phyloP scores from a whole-genome alignment of 2,113 vertebrate species.

The Pseudorectes ferrugineus region DNA sequence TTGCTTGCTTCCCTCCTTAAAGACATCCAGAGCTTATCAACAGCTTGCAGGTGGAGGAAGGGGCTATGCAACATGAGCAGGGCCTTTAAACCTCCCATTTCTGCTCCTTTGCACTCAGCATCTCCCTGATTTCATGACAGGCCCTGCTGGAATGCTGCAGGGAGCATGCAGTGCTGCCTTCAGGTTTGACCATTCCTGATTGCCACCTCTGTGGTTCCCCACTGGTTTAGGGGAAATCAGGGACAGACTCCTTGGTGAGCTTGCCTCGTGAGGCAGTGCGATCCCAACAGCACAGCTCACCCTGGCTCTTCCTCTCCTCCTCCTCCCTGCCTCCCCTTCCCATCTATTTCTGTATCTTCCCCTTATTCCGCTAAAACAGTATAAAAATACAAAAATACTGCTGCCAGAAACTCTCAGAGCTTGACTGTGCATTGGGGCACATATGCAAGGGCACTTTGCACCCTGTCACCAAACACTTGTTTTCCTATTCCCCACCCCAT shows the following conservation, averaged over 20 bases:
- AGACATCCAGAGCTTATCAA: background rate
- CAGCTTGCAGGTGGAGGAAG: background rate
- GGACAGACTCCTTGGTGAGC: background rate
- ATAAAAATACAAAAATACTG: background rate
- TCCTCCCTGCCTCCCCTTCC: background rate
- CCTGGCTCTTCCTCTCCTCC: background rate
- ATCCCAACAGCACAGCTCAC: background rate
- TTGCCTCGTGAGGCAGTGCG: background rate
- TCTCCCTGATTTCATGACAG: background rate
- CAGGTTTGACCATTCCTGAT: background rate
- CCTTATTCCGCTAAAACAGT: background rate
- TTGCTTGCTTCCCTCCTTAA: background rate
- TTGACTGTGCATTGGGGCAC: background rate
- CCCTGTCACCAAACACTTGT: background rate
- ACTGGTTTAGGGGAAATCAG: fast-evolving
- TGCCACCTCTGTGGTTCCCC: background rate
- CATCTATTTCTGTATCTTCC: background rate
- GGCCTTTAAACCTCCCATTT: background rate
- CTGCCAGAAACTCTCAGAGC: background rate
- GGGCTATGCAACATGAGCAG: fast-evolving
- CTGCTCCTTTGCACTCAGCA: background rate
- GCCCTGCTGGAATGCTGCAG: background rate
- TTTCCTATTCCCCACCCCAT: background rate
- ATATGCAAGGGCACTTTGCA: fast-evolving
- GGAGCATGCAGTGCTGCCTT: fast-evolving